Conservation (phyloP, 30 jellyfish, hydroid and myxozoan genomes). For the Aurelia aurita complex sp. Pacific region DNA sequence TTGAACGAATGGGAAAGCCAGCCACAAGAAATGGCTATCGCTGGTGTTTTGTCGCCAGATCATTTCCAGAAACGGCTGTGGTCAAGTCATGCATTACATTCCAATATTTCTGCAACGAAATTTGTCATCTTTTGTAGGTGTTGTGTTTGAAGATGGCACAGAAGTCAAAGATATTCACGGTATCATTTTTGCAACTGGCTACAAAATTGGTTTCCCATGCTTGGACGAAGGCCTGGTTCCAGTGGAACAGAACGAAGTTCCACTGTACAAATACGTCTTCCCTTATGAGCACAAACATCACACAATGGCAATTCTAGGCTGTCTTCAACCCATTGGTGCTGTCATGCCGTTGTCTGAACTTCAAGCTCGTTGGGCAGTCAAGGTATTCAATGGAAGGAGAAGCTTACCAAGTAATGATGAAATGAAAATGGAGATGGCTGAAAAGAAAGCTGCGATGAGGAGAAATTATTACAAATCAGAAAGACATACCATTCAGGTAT, state of each 20-base stretch:
- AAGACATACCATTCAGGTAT: slow-evolving; percentile 89
- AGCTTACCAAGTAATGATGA: slow-evolving; percentile 43
- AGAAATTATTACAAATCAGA: slow-evolving; percentile 44
- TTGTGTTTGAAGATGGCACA: slow-evolving; percentile 80
- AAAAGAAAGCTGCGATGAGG: slow-evolving; percentile 26
- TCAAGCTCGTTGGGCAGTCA: slow-evolving; percentile 85
- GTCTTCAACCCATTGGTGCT: slow-evolving; percentile 90
- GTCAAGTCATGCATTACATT: no score
- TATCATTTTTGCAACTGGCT: slow-evolving; percentile 84
- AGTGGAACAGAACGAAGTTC: slow-evolving; percentile 64
- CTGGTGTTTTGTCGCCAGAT: no score
- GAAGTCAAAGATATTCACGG: slow-evolving; percentile 66
- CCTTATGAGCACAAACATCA: slow-evolving; percentile 61
- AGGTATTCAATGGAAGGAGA: slow-evolving; percentile 64
- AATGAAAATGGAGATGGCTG: slow-evolving; percentile 54
- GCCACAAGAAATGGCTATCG: no score
- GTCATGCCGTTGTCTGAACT: slow-evolving; percentile 82
- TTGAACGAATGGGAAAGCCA: no score
- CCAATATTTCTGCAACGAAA: not conserved
- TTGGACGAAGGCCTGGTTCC: slow-evolving; percentile 67
- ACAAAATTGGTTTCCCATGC: slow-evolving; percentile 79
- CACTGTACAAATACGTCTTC: slow-evolving; percentile 75
- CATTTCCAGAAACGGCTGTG: no score
- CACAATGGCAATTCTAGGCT: slow-evolving; percentile 87
- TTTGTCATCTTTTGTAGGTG: slow-evolving; percentile 43